phyloP scores from a whole-genome alignment of 2,113 vertebrate genomes.

The Fulica atra region DNA sequence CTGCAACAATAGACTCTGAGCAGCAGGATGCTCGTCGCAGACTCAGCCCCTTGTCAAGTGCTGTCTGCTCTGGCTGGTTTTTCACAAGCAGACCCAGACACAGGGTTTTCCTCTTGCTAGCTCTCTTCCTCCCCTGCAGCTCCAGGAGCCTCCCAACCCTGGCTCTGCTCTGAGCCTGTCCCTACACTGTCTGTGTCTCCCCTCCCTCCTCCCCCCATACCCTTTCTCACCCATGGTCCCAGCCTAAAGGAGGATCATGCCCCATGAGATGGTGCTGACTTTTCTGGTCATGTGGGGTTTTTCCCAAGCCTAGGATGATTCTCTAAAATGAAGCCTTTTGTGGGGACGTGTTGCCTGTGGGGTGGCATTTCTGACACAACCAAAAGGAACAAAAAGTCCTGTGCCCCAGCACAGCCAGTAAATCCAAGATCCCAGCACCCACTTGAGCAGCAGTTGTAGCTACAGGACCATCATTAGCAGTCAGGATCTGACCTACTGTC shows the following conservation, averaged over 20 bases:
- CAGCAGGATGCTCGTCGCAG: neutral
- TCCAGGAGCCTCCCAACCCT: neutral
- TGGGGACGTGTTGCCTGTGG: accelerated
- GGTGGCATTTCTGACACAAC: neutral
- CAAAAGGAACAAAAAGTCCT: neutral
- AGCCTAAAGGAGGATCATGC: neutral
- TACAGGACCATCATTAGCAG: neutral
- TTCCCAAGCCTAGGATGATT: neutral
- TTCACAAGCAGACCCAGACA: neutral
- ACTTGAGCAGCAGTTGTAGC: neutral
- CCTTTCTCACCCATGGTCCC: neutral
- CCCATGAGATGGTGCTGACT: neutral
- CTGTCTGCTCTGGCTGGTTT: neutral
- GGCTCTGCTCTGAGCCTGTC: neutral
- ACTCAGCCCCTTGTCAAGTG: neutral
- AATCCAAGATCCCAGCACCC: neutral
- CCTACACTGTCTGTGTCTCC: neutral
- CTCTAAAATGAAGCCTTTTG: neutral
- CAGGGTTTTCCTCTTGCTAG: neutral
- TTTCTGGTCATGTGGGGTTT: neutral
- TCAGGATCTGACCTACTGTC: neutral
- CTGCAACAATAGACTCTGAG: neutral
- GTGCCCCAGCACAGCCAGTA: neutral
- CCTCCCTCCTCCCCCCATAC: no score
- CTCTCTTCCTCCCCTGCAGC: no score